Evolutionary conservation across 2,888 invertebrate genomes (phyloP).

Genomic region (Caenorhabditis becei): DNA sequence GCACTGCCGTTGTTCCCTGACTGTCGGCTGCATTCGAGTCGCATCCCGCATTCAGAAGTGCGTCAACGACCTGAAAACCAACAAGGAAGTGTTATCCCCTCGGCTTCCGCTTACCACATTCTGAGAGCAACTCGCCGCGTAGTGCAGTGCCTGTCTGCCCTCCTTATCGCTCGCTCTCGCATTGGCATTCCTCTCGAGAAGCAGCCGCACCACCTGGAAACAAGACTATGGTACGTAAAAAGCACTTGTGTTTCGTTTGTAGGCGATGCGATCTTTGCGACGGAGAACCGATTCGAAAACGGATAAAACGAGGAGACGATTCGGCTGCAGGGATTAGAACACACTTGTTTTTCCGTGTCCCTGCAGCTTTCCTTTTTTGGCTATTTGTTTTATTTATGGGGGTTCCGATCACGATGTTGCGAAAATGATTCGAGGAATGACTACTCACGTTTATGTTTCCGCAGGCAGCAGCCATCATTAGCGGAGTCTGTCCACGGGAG

Average conservation of each 20-base stretch:
- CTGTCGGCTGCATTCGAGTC: constrained; percentile 69
- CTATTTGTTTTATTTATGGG: not conserved
- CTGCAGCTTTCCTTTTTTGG: not conserved
- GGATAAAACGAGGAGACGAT: not conserved
- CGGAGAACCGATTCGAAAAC: not conserved
- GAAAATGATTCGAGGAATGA: not conserved
- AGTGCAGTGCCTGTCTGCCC: constrained; percentile 66
- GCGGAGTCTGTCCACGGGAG: constrained; percentile 81
- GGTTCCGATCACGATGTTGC: not conserved
- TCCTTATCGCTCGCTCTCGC: constrained; percentile 48
- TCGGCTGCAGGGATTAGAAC: too few relatives aligned
- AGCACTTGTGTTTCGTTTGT: not conserved
- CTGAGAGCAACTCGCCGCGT: constrained; percentile 69
- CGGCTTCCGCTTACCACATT: constrained; percentile 46
- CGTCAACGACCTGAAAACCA: constrained; percentile 65
- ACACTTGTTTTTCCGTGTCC: too few relatives aligned
- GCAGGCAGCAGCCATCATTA: constrained; percentile 84
- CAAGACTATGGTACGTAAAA: not conserved
- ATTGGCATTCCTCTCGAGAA: constrained; percentile 64
- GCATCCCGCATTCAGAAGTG: constrained; percentile 61
- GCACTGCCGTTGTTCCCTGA: constrained; percentile 72
- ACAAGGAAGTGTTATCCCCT: not conserved
- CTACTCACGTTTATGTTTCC: constrained; percentile 82
- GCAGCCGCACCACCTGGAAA: constrained; percentile 55
- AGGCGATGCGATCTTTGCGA: not conserved